Evolutionary conservation across 2,113 vertebrate species (phyloP).

Genomic region (Ciconia boyciana): DNA sequence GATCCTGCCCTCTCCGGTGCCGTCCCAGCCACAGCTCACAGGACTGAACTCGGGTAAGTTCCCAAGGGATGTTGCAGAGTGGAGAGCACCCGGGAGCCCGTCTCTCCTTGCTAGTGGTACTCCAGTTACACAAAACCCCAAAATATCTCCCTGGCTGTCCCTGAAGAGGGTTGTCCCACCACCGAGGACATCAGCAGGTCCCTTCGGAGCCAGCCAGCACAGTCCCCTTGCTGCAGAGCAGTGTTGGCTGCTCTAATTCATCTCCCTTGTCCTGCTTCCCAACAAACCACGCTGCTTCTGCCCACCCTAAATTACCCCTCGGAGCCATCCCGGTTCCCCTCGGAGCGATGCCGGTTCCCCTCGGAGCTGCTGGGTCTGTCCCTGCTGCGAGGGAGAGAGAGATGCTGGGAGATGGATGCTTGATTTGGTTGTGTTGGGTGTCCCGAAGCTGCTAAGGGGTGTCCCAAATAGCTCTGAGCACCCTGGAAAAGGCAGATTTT

Average conservation of each 20-base stretch:
- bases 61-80: neutral
- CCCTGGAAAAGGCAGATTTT: neutral
- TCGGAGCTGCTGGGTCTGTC: neutral
- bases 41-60: slow-evolving; percentile 74
- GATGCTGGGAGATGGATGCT: neutral
- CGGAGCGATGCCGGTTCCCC: neutral
- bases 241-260: neutral
- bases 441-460: neutral
- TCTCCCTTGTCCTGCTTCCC: neutral
- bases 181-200: neutral
- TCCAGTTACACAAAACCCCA: neutral
- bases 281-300: neutral
- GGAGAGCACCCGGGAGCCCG: fast-evolving
- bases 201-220: neutral
- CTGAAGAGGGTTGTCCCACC: neutral
- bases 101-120: neutral
- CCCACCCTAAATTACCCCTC: neutral
- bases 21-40: slow-evolving; percentile 53
- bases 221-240: neutral
- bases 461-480: neutral
- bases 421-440: neutral
- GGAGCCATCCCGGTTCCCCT: neutral
- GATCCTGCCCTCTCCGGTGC: slow-evolving; percentile 65
- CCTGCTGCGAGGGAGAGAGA: neutral
- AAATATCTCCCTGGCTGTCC: neutral